Conservation (phyloP, 2,797 vertebrate species). For the Ptychadena robeensis region DNA sequence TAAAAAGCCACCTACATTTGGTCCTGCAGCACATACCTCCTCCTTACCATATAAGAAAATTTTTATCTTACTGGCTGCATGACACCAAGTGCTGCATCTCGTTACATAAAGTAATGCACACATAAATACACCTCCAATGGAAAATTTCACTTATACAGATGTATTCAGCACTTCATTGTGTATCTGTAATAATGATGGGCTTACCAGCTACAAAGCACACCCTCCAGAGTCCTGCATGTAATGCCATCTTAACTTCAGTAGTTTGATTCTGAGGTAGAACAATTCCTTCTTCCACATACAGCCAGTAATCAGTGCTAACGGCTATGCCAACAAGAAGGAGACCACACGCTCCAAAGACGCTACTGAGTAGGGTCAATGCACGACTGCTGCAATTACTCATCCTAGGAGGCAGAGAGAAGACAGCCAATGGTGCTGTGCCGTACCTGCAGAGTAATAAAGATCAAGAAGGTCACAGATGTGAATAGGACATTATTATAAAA, state of each 20-base stretch:
- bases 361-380: slow-evolving; percentile 91
- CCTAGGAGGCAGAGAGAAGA: slow-evolving; percentile 67
- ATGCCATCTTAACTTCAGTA: slow-evolving; percentile 91
- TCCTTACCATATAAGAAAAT: too few species aligned
- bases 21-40: too few species aligned
- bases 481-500: too few species aligned
- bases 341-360: slow-evolving; percentile 90
- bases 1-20: too few species aligned
- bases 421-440: slow-evolving; percentile 37
- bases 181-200: slow-evolving; percentile 1
- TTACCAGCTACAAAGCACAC: slow-evolving; percentile 93
- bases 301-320: slow-evolving; percentile 94
- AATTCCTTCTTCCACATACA: slow-evolving; percentile 93
- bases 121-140: not conserved
- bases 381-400: slow-evolving; percentile 94
- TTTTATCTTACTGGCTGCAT: too few species aligned
- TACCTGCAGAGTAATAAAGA: slow-evolving; percentile 54
- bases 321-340: slow-evolving; percentile 91
- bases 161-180: not conserved
- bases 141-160: not conserved
- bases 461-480: not conserved
- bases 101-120: too few species aligned
- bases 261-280: slow-evolving; percentile 92
- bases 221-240: slow-evolving; percentile 92
- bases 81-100: too few species aligned